These are phyloP conservation scores for Tethya wilhelma DNA, from an alignment of 37 sponge, comb jelly and placozoan species.

Conservation along the genomic window DNA sequence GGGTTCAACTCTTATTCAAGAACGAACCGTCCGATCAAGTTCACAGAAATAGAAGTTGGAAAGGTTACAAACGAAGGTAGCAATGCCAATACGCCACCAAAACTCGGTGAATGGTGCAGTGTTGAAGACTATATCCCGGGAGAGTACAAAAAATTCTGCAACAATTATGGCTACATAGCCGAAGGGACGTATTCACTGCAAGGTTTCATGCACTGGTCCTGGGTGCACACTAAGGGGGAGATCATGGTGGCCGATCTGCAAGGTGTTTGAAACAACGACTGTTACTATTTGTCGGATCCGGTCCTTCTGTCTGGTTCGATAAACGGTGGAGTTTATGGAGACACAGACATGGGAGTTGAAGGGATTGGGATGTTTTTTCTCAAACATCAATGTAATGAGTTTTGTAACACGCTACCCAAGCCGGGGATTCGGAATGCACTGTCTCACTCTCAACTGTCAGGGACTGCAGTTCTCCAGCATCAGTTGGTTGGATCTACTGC, in stretches of 20 bases:
- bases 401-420: constrained; percentile 7
- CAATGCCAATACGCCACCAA: constrained; percentile 12
- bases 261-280: constrained; percentile 24
- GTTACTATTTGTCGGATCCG: constrained; percentile 31
- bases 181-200: constrained; percentile 9
- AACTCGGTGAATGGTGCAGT: constrained; percentile 13
- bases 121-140: constrained; percentile 35
- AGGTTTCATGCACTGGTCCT: constrained; percentile 48
- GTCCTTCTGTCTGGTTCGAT: neutral
- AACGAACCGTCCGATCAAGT: constrained; percentile 4
- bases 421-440: neutral
- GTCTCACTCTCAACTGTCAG: neutral
- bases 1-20: constrained; percentile 6
- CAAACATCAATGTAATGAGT: constrained; percentile 19
- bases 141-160: constrained; percentile 34
- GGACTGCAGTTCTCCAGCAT: neutral
- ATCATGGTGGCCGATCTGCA: constrained; percentile 43
- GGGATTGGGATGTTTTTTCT: constrained; percentile 41
- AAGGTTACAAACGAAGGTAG: neutral
- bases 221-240: constrained; percentile 41
- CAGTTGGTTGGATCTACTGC: neutral
- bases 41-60: constrained; percentile 1
- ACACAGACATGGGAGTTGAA: constrained; percentile 43
- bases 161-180: constrained; percentile 28
- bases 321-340: neutral